A percentile compares a stretch with the other conserved stretches of the same genome.
These are phyloP conservation scores for Labroides dimidiatus DNA, from an alignment of 2,797 vertebrate species.

Conservation along the genomic window DNA sequence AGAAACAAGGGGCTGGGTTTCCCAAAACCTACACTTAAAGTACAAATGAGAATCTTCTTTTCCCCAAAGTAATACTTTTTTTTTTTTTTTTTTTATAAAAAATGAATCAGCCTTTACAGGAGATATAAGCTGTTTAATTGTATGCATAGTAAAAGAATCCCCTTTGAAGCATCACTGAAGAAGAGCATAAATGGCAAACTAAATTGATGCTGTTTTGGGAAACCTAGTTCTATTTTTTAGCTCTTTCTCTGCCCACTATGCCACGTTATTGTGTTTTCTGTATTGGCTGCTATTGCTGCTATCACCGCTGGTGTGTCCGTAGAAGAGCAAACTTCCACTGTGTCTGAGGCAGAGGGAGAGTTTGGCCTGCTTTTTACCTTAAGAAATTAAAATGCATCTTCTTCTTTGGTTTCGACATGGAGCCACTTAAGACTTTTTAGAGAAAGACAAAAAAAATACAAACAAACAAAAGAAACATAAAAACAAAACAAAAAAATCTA, in stretches of 20 bases:
- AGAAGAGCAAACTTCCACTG: conserved; percentile 74
- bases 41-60: conserved; percentile 40
- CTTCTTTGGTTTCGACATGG: conserved; percentile 50
- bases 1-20: conserved; percentile 69
- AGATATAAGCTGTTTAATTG: conserved; percentile 12
- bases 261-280: conserved; percentile 74
- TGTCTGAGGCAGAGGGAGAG: conserved; percentile 69
- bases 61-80: conserved; percentile 44
- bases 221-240: conserved; percentile 71
- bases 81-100: no score
- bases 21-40: conserved; percentile 67
- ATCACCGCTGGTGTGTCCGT: conserved; percentile 67
- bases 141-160: background rate
- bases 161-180: conserved; percentile 20
- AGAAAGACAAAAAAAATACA: conserved; percentile 12
- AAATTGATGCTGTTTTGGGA: conserved; percentile 66
- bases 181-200: conserved; percentile 22
- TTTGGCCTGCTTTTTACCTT: conserved; percentile 56
- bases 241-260: conserved; percentile 83
- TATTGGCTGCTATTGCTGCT: conserved; percentile 73
- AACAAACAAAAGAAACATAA: conserved; percentile 18
- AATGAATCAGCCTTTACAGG: conserved; percentile 29
- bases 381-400: conserved; percentile 56
- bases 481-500: conserved; percentile 20
- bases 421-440: conserved; percentile 56